Evolutionary conservation across 2,888 invertebrate species (phyloP), one percentile per base, ranked within the genome.

Genomic region (Trypoxylon attenuatum): DNA sequence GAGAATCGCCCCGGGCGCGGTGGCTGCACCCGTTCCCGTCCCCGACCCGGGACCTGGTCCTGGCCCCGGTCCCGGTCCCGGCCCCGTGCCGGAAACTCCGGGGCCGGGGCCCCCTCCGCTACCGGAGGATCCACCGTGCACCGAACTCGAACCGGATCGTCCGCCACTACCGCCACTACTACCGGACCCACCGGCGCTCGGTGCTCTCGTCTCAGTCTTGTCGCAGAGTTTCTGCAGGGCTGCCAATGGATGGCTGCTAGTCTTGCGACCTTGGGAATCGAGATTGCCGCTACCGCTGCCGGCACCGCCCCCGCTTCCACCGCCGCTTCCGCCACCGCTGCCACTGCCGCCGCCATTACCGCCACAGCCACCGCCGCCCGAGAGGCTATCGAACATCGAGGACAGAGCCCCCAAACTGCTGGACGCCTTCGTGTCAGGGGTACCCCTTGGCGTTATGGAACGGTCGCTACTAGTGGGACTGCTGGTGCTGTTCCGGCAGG

Each of bases 221-320:
- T 98, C 97, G 88, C 98, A 96, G 21, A 98, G 91, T 87, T 97
- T 97, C 85, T 98, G 98, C 55, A 98, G 88, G 1, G 97, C 97
- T 16, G 97, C 97, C 77, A 98, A 87, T 4, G 98, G 98, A 88
- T 98, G 97, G 79, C 96, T 93, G 64, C 92, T 92, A 8, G 91
- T 89, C 76, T 92, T 91, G 41, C 92, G 92, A 1, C 91, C 90
- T 3, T 91, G 89, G 59, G 90, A 88, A 8, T 91, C 90, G 53
- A 89, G 88, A 16, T 80, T 72, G 23, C 76, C 75, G n/a, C 83
- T 78, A 13, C 69, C 66, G 0, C 73, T 59, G 8, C 73, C 67
- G 6, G 89, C 87, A 6, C 93, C 92, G 25, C 69, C 66, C 0
- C 77, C 60, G 6, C 73, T 69, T 5, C 59, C 19, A 13, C 74